Base-by-base conservation (phyloP, 2,113 vertebrate genomes). In the Sylvia atricapilla region DNA sequence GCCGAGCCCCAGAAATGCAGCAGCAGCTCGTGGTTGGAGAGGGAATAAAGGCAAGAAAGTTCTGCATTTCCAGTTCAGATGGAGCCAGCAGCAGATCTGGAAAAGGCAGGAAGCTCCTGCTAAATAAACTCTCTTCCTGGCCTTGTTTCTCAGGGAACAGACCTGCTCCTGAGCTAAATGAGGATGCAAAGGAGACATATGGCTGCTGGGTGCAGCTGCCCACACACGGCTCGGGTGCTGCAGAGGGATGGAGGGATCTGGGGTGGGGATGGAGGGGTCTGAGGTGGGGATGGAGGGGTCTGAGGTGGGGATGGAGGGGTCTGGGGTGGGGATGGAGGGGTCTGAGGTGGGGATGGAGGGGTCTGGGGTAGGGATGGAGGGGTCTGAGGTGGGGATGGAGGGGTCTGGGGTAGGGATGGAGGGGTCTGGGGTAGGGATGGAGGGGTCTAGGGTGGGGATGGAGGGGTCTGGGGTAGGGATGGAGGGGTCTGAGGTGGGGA, bases 71-170 rank as follows among this genome's bases (percentile, higher is more conserved):
- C 62, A 89, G 87, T 20, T 75, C 55, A 59, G 78, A 83, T 19
- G 46, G 69, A 82, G 21, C 46, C 1, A 1, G 53, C 60, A 74
- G 33, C 87, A 74, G 56, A 75, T 30, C n/a, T 83, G 78, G 87
- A 4, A 62, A 89, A 75, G 78, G 53, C 87, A 89, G 78, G 78
- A 82, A 89, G 87, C 69, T 89, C 53, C 47, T 89, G 78, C 70
- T 83, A 35, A 83, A 89, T 76, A 27, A 82, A 76, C 62, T 53
- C 87, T 13, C 9, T 68, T 62, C 62, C 78, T 89, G 78, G 78
- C 87, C 87, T 89, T 62, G 78, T 76, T 82, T 68, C 78, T 83
- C 46, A 68, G 87, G 78, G 87, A 89, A 89, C 78, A 75, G 87
- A 68, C 3, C 46, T 16, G 37, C 52, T 81, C 52, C 86, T 67